A percentile compares a stretch with the other conserved stretches of the same genome.
phyloP scores from a whole-genome alignment of 2,888 invertebrate species.

The Pycnomerus fuliginosus region DNA sequence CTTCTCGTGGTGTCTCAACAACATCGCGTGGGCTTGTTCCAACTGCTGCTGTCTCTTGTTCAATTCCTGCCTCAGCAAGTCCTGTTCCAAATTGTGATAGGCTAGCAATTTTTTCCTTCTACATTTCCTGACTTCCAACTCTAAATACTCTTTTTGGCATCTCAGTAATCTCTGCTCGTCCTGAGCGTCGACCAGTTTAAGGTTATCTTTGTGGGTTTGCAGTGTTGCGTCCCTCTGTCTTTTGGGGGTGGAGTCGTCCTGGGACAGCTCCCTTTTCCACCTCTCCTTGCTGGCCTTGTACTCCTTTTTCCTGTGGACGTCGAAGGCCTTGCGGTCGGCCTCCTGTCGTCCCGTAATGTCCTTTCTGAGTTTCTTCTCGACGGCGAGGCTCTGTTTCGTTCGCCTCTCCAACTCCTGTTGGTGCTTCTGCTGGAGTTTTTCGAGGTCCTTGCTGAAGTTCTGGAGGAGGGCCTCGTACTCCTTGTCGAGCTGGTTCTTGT shows the following conservation, averaged over 20 bases:
- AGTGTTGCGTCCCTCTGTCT: slow-evolving; percentile 86
- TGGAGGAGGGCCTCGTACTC: slow-evolving; percentile 93
- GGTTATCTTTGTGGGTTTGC: slow-evolving; percentile 89
- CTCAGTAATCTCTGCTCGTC: slow-evolving; percentile 86
- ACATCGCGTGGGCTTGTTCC: slow-evolving; percentile 92
- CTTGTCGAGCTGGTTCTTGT: slow-evolving; percentile 91
- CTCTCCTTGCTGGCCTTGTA: slow-evolving; percentile 95
- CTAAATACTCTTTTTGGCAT: slow-evolving; percentile 87
- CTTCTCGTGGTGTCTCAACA: slow-evolving; percentile 94
- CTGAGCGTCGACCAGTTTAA: slow-evolving; percentile 87
- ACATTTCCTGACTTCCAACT: slow-evolving; percentile 90
- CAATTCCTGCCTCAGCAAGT: slow-evolving; percentile 87
- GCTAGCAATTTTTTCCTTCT: slow-evolving; percentile 85
- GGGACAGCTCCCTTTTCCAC: slow-evolving; percentile 91
- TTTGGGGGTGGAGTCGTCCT: slow-evolving; percentile 90
- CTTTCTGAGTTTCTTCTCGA: slow-evolving; percentile 91
- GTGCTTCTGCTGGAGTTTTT: slow-evolving; percentile 79
- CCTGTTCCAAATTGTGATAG: slow-evolving; percentile 86
- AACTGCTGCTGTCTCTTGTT: slow-evolving; percentile 93
- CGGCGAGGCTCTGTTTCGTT: slow-evolving; percentile 81
- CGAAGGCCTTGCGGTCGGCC: slow-evolving; percentile 87
- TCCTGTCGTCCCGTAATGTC: slow-evolving; percentile 89
- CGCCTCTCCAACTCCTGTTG: slow-evolving; percentile 77
- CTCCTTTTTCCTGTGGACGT: slow-evolving; percentile 91
- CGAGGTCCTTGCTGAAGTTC: slow-evolving; percentile 89